Evolutionary conservation across 1,140 invertebrate genomes (phyloP), one percentile per base, ranked within the genome.

Genomic region (Marisa cornuarietis): DNA sequence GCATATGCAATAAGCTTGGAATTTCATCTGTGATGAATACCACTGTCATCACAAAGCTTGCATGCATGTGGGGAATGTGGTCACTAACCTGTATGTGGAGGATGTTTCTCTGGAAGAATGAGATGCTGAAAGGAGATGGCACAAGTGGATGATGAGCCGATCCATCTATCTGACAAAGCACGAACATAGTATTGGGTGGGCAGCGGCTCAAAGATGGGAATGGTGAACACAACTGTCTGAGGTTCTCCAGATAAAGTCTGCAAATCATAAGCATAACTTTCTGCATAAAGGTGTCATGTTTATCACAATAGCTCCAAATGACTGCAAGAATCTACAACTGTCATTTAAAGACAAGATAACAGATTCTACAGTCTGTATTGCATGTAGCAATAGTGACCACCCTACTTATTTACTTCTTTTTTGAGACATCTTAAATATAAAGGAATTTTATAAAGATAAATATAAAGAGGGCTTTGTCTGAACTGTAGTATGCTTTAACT

Each of bases 141-240:
- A 78, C 94, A 90, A 68, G 93, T 93, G 20, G 92, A 93, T 83
- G 95, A 94, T 68, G 95, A 95, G 58, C 96, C 95, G 5, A 99
- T 89, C 97, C 98, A 99, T 80, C 94, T 91, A 92, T 99, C 98
- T 82, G 96, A 98, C 31, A 94, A 94, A 24, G 95, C 94, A 84
- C 94, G 93, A 6, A 99, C 93, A 84, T 97, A 95, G 92, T 99
- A 99, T 88, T 99, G 97, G 52, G 94, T 93, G 3, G 97, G 97
- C 74, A 98, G 89, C 24, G 97, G 96, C 88, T 99, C 97, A 75
- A 94, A 93, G 22, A 99, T 93, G 0, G 98, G 99, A 89, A 99
- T 99, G 1, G 97, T 99, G 92, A 99, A 98, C 7, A 97, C 94
- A 5, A 99, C 90, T 84, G 96, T 94, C 88, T 98, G 96, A 2